Evolutionary conservation across 2,797 vertebrate species (phyloP).

Genomic region (Sebastes kiyomatsui): DNA sequence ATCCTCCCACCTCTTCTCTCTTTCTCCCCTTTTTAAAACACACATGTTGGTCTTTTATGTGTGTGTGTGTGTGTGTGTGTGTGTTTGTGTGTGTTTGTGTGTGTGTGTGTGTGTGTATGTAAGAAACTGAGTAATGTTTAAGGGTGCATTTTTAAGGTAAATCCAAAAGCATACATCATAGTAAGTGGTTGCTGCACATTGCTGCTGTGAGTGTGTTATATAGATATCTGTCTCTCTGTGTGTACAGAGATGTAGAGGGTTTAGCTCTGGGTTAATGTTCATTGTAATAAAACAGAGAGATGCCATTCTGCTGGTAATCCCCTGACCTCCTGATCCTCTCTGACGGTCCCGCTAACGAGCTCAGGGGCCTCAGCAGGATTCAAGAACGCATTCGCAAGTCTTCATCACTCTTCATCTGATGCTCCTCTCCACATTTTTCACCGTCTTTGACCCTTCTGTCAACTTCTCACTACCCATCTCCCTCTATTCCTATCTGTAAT

Average conservation of each 20-base stretch:
- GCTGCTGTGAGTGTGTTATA: not conserved
- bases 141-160: not conserved
- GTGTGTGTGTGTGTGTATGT: too few species aligned
- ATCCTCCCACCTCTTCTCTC: not conserved
- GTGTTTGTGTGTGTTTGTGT: too few species aligned
- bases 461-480: not conserved
- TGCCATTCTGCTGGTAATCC: slow-evolving; percentile 48
- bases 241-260: slow-evolving; percentile 17
- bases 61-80: too few species aligned
- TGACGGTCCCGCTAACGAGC: slow-evolving; percentile 1
- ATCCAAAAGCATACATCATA: not conserved
- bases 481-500: not conserved
- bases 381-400: not conserved
- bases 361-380: slow-evolving; percentile 18
- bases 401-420: slow-evolving; percentile 3
- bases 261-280: slow-evolving; percentile 48
- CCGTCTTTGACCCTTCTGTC: not conserved
- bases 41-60: not conserved
- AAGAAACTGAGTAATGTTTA: not conserved
- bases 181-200: not conserved
- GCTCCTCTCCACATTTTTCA: not conserved
- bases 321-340: slow-evolving; percentile 37
- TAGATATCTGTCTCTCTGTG: not conserved
- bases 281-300: slow-evolving; percentile 50
- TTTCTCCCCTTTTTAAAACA: not conserved